phyloP scores from a whole-genome alignment of 2,888 invertebrate species.

The Epirrhoe tristata region DNA sequence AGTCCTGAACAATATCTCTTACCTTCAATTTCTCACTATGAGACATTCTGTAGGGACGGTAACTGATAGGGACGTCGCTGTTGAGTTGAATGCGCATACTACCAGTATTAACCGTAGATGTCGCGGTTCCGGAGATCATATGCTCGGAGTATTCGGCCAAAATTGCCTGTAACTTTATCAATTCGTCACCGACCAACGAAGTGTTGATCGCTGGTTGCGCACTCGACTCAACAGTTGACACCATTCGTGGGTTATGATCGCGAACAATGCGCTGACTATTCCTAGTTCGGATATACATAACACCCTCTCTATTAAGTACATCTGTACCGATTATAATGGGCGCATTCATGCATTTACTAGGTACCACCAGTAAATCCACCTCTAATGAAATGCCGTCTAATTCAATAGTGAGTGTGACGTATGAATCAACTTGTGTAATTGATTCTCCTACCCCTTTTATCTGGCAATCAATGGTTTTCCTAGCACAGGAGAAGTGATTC shows the following conservation, averaged over 20 bases:
- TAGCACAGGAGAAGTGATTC: too few relatives aligned
- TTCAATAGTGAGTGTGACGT: slow-evolving; percentile 27
- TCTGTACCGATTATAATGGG: slow-evolving; percentile 46
- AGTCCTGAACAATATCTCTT: slow-evolving; percentile 39
- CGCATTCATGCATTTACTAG: slow-evolving; percentile 32
- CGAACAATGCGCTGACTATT: slow-evolving; percentile 11
- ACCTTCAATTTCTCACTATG: slow-evolving; percentile 43
- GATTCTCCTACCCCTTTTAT: too few relatives aligned
- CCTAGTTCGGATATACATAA: slow-evolving; percentile 6
- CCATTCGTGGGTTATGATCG: not conserved
- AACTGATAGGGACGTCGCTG: slow-evolving; percentile 17
- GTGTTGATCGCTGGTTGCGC: slow-evolving; percentile 9
- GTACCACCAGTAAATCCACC: slow-evolving; percentile 42
- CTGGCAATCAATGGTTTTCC: too few relatives aligned
- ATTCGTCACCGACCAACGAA: slow-evolving; percentile 9
- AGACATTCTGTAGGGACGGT: slow-evolving; percentile 46
- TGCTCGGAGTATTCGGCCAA: slow-evolving; percentile 12
- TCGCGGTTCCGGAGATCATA: slow-evolving; percentile 22
- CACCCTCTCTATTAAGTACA: too few relatives aligned
- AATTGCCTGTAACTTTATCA: not conserved
- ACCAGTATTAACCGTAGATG: slow-evolving; percentile 23
- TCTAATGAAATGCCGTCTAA: slow-evolving; percentile 41
- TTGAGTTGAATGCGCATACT: slow-evolving; percentile 15
- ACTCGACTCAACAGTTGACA: not conserved
- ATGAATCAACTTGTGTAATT: too few relatives aligned